phyloP scores from a whole-genome alignment of 1,140 invertebrate species.

The Sycobia sp. region DNA sequence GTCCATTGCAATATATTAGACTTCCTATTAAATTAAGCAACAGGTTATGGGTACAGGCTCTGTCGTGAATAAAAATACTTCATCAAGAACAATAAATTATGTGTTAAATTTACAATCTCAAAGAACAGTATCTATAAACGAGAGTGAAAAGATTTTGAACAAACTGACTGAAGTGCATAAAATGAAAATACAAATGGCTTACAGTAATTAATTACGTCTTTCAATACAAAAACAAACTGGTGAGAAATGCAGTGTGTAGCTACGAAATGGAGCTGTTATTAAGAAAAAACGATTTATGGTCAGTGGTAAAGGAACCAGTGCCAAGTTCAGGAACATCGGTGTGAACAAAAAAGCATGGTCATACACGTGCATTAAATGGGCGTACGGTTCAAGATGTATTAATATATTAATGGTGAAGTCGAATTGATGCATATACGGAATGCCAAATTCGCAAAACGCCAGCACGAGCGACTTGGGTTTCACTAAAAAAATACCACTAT shows the following conservation, averaged over 20 bases:
- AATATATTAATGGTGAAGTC: too few species aligned
- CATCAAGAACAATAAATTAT: too few species aligned
- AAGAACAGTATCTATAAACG: too few species aligned
- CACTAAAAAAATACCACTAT: constrained; percentile 27
- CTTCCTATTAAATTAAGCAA: too few species aligned
- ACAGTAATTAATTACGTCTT: background rate
- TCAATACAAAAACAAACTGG: constrained; percentile 20
- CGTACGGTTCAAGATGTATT: constrained; percentile 33
- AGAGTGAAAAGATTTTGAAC: too few species aligned
- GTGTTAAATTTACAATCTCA: too few species aligned
- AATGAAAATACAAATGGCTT: background rate
- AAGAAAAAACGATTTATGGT: constrained; percentile 30
- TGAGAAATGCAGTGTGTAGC: constrained; percentile 31
- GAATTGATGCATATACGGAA: constrained; percentile 25
- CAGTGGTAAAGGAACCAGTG: background rate
- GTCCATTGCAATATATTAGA: too few species aligned
- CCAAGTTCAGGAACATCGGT: background rate
- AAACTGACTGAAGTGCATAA: too few species aligned
- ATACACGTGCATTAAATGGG: constrained; percentile 31
- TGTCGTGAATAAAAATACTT: too few species aligned
- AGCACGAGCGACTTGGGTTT: constrained; percentile 12
- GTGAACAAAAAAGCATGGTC: constrained; percentile 9
- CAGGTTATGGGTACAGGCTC: too few species aligned
- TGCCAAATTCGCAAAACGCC: too few species aligned
- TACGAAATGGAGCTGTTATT: constrained; percentile 34